phyloP scores from a whole-genome alignment of 2,888 invertebrate genomes.

The Resseliella maxima region DNA sequence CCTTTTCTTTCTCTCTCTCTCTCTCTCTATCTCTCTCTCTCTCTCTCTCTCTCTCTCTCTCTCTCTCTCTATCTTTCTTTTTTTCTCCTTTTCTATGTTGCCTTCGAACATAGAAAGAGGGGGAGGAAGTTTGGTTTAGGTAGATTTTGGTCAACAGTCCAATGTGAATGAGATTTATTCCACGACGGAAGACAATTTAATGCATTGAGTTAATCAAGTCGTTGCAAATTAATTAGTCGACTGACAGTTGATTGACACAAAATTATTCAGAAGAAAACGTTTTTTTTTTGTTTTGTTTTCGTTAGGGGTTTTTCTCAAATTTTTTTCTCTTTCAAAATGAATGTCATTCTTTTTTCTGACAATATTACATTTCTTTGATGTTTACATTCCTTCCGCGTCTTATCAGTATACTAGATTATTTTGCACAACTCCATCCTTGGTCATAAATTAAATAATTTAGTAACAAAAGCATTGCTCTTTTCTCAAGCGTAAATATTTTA shows the following conservation, averaged over 20 bases:
- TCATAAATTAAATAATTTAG: slow-evolving; percentile 30
- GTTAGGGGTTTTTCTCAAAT: neutral
- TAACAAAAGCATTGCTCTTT: neutral
- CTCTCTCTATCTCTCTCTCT: no score
- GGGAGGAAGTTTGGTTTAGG: neutral
- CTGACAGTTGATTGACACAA: no score
- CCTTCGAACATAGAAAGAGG: neutral
- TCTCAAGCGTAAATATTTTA: neutral
- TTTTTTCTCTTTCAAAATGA: neutral
- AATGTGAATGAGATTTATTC: neutral
- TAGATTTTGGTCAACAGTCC: neutral
- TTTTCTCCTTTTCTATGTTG: neutral
- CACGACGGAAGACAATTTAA: neutral
- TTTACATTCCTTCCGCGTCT: slow-evolving; percentile 1
- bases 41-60: no score
- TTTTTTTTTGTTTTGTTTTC: no score
- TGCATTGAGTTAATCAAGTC: no score
- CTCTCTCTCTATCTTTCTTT: no score
- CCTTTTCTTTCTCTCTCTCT: no score
- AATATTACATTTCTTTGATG: neutral
- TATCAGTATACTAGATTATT: slow-evolving; percentile 19
- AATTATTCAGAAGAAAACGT: no score
- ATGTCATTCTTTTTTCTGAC: neutral
- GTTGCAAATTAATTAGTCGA: no score
- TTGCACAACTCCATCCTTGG: slow-evolving; percentile 34